These are phyloP conservation scores for Oryctes rhinoceros DNA, from an alignment of 1,140 invertebrate genomes.

Conservation along the genomic window DNA sequence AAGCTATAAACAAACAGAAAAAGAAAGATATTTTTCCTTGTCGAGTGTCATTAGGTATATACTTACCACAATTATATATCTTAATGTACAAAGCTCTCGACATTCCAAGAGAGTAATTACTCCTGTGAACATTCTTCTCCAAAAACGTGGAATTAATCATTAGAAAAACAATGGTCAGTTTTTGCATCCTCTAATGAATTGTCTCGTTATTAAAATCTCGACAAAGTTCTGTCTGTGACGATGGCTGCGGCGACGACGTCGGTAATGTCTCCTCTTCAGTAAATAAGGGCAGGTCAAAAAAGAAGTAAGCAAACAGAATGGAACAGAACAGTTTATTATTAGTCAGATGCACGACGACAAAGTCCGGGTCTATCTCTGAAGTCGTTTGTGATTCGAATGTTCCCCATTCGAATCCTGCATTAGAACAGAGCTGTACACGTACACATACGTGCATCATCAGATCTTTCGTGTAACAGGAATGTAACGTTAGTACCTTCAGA, in stretches of 20 bases:
- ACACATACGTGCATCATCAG: slow-evolving; percentile 1
- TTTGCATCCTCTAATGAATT: slow-evolving; percentile 35
- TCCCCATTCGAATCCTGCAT: background rate
- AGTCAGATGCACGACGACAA: slow-evolving; percentile 32
- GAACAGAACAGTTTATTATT: slow-evolving; percentile 35
- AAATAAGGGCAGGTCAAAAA: slow-evolving; percentile 21
- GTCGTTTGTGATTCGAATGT: slow-evolving; percentile 23
- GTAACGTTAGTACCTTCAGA: slow-evolving; percentile 17
- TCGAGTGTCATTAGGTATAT: background rate
- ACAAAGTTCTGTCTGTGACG: slow-evolving; percentile 17
- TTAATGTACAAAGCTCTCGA: slow-evolving; percentile 3
- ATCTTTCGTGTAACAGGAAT: background rate
- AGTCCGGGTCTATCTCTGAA: slow-evolving; percentile 11
- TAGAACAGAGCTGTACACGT: background rate
- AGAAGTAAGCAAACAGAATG: slow-evolving; percentile 27
- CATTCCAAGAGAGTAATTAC: slow-evolving; percentile 14
- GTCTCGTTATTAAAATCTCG: slow-evolving; percentile 36
- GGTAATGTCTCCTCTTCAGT: slow-evolving; percentile 14
- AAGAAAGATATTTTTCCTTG: background rate
- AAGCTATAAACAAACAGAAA: background rate
- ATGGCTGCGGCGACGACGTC: background rate
- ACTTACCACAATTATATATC: slow-evolving; percentile 27
- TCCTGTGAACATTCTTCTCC: slow-evolving; percentile 9
- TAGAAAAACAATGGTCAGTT: slow-evolving; percentile 32
- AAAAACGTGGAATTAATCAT: slow-evolving; percentile 32